Base-by-base conservation (phyloP, 1,140 invertebrate species). In the Piezodorus guildinii region DNA sequence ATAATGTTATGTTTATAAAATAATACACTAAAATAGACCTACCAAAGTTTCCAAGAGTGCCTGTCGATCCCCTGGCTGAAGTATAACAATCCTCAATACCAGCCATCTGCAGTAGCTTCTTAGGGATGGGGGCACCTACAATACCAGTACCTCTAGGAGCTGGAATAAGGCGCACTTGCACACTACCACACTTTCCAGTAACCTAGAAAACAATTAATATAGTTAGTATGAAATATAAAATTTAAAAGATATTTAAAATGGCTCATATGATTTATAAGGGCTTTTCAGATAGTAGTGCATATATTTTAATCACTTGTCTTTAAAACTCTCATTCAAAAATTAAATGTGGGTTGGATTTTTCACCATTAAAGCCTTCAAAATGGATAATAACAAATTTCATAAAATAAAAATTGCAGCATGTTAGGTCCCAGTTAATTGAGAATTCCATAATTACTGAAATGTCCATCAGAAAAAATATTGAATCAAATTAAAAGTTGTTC, bases 81-180 rank as follows among this genome's bases (percentile, higher is more conserved):
- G 96, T 99, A 76, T 99, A 99, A 73, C 96, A 98, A 79, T 99
- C 96, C 72, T 99, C 93, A 75, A 99, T 98, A 78, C 96, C 96
- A 76, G 96, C 95, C 96, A 98, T 98, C 72, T 90, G 90, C 62
- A 99, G 80, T 21, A 99, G 79, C 74, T 99, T 99, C 80, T 99
- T 99, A n/a, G 97, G 96, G 8, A 99, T 96, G 58, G 96, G 96
- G 58, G 97, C 97, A 69, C 94, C 97, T 15, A 99, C 97, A 76
- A 99, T 97, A 65, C 96, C 97, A 69, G 97, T 99, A 83, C 97
- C 96, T 82, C 97, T 39, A 10, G 34, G 34, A 1, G 34, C 34
- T 39, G 34, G 34, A 10, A 39, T 39, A 39, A 39, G 34, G 71
- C 96, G 84, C 65, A 92, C 96, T 39, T 92, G 86, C n/a, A 99